Base-by-base conservation (phyloP, 2,113 vertebrate genomes). In the Passer montanus region DNA sequence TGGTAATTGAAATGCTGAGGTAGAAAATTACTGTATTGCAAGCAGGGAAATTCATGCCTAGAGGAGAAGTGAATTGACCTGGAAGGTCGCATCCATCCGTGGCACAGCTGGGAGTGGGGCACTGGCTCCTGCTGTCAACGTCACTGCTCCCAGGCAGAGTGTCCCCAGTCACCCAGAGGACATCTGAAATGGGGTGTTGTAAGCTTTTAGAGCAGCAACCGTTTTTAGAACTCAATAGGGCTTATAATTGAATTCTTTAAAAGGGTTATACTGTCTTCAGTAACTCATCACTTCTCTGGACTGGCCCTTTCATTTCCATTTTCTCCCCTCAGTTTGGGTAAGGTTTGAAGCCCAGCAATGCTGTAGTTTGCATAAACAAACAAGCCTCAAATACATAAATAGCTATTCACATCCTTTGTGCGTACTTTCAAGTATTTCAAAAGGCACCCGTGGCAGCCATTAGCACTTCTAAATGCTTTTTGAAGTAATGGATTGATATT, bases 1-100 rank as follows among this genome's bases (percentile, higher is more conserved):
- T 68, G 80, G 58, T 64, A 92, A 93, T 27, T 75, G 80, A 96
- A 94, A 95, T 33, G 69, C 79, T 94, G 95, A 97, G 95, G 96
- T 96, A 97, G 93, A 93, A 93, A 94, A 96, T 72, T 60, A 88
- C 68, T 84, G n/a, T 89, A 72, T 94, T 78, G 79, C 26, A 75
- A 88, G 83, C 86, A 92, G 93, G 43, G 62, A 87, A 73, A 82
- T 87, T 87, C 84, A 46, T 33, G 62, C 59, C 1, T 2, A 55
- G 77, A 89, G 76, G 55, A 78, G 75, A 93, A 97, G 63, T 83
- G 82, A 95, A 91, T 91, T 90, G 87, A 95, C 82, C 87, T 70
- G 58, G 94, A 91, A 95, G 91, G 92, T 90, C 6, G 0, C 84
- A 88, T 79, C 67, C 84, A 75, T 53, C 81, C 2, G 0, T 46